Base-by-base conservation (phyloP, 2,113 vertebrate species). In the Pygoscelis adeliae region DNA sequence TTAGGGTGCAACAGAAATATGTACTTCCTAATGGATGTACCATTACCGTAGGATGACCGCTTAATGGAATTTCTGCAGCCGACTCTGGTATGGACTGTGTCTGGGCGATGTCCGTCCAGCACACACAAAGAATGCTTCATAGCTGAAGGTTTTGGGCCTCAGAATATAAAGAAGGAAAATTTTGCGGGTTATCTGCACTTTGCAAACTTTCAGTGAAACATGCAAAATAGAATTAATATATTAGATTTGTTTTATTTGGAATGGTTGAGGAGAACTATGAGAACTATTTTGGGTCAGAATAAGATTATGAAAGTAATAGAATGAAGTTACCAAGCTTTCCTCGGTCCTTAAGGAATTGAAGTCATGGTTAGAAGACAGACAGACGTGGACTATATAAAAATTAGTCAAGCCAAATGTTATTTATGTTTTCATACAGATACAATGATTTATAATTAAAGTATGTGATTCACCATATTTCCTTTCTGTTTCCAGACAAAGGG, bases 401-500 rank as follows among this genome's bases (percentile, higher is more conserved):
- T 61, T 26, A 84, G 38, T 36, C 1, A 3, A 86, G 70, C 32
- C 23, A 93, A 92, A 83, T 62, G 2, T 56, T 84, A 67, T 74
- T 53, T 95, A 87, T 1, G 2, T 44, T 59, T 63, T 25, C 67
- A 69, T 40, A 16, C 11, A 78, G 69, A 82, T 61, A 49, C 16
- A 71, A 34, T 27, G 7, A 67, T 30, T 76, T 89, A 49, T 59
- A 89, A 92, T 56, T 27, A 20, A 83, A 87, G 29, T 30, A 38
- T 44, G 13, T 74, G 10, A 84, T 70, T 89, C 59, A 90, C 32
- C 5, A 1, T 55, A 62, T 66, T 94, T 80, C 22, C 32, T 82
- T 87, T 82, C 81, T 93, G 10, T 95, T 96, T 95, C 50, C 42
- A 95, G 89, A 95, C 17, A 96, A 94, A 95, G 93, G 66, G 13